Evolutionary conservation across 2,888 invertebrate species (phyloP), one percentile per base, ranked within the genome.

Genomic region (Bellardia bayeri): DNA sequence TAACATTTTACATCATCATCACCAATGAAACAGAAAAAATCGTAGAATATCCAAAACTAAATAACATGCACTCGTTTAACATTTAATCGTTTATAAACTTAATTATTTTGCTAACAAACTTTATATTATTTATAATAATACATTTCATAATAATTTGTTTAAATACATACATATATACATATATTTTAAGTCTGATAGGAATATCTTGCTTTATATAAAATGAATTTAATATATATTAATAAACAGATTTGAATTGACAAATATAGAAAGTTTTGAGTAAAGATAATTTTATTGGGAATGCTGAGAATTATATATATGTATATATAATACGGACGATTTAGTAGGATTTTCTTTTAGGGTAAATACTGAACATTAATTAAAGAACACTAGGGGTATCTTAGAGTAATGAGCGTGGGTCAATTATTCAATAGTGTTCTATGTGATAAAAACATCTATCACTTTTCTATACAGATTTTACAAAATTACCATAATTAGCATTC

Each of bases 381-480:
- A 8, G 49, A 49, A 49, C 49, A 49, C 49, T 8, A 23, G 13
- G 13, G 7, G 49, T 49, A 49, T 49, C 49, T 49, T 49, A 11
- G 0, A 2, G 1, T 7, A 23, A 56, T 33, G 33, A 30, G 33
- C 33, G 61, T 61, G 61, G 61, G 61, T 30, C 23, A 58, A 2
- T 33, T 33, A 61, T 11, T 49, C 9, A 61, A 61, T n/a, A 30
- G 33, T 61, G 61, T 61, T 23, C 61, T 1, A 11, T 3, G 61
- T 61, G 61, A 61, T 61, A 61, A 61, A 3, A 61, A 61, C 30
- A 61, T 2, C 61, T 11, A 61, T 33, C 61, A 61, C 61, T 61
- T n/a, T 33, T 33, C 4, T 11, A 23, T 23, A 23, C 23, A 23
- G 23, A 23, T 23, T 23, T 23, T 23, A 23, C 23, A 23, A 23